Base-by-base conservation (phyloP, 2,888 invertebrate species). In the Aspidiotus destructor region DNA sequence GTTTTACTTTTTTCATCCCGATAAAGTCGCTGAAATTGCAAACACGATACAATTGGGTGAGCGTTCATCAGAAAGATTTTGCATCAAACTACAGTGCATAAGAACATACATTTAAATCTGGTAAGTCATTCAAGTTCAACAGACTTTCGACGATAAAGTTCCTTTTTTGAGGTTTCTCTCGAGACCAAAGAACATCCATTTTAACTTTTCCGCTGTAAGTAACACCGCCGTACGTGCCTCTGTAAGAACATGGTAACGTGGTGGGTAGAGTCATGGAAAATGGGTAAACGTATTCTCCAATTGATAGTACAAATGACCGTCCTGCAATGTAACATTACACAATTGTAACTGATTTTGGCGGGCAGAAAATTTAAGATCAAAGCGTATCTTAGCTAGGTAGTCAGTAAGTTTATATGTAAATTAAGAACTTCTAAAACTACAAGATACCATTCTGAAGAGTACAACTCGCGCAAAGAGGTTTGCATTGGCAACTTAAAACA, bases 131-230 rank as follows among this genome's bases (percentile, higher is more conserved):
- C 72, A 94, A 81, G 78, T 93, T 92, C 73, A 92, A 81, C 8
- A 87, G 85, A 70, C 88, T 86, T 69, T 89, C 83, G 8, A 94
- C 86, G 62, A 88, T 90, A 75, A 93, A 92, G 7, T 86, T 85
- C 77, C 84, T 83, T 79, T 89, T 89, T 61, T 85, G 85, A 73
- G 88, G 88, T 75, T 89, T 87, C 78, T 93, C 91, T 75, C 88
- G 87, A 74, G 88, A 88, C 85, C 89, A 89, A 7, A 92, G 87
- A 28, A 89, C 81, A 75, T 92, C 89, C 15, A 92, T 79, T 0
- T 84, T 85, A 0, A 87, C 87, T 77, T 87, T 89, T 13, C 89
- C 82, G 8, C 85, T 84, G 75, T 93, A 94, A 15, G 89, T 82
- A 48, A 94, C 83, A 74, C 85, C 83, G 0, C 92, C 89, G 73